phyloP scores from a whole-genome alignment of 2,113 vertebrate species.

The Prionailurus viverrinus region DNA sequence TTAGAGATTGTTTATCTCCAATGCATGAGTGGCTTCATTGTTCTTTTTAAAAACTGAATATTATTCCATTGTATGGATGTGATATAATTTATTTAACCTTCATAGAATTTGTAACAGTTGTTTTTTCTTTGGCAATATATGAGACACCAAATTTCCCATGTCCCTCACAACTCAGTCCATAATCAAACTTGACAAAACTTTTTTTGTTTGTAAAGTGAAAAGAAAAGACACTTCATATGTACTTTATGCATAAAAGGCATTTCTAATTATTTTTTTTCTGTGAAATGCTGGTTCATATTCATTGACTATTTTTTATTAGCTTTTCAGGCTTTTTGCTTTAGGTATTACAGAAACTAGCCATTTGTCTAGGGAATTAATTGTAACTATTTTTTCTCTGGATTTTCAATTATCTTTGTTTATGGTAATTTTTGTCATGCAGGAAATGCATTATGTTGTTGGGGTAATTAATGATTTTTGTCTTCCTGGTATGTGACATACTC shows the following conservation, averaged over 20 bases:
- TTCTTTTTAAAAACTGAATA: background rate
- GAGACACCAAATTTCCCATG: background rate
- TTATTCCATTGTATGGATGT: background rate
- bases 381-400: background rate
- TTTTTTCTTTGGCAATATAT: background rate
- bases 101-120: background rate
- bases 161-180: background rate
- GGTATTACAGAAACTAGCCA: background rate
- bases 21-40: background rate
- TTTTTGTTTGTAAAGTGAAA: background rate
- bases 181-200: background rate
- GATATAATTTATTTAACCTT: background rate
- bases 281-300: background rate
- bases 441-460: background rate
- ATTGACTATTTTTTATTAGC: background rate
- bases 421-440: background rate
- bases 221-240: background rate
- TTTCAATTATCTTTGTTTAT: constrained; percentile 38
- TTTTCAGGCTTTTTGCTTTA: background rate
- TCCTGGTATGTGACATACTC: background rate
- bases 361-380: background rate
- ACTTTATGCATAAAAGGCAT: background rate
- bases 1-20: background rate
- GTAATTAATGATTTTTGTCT: background rate
- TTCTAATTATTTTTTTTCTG: constrained; percentile 2